Conservation (phyloP, 2,797 vertebrate genomes). For the Periparus ater region DNA sequence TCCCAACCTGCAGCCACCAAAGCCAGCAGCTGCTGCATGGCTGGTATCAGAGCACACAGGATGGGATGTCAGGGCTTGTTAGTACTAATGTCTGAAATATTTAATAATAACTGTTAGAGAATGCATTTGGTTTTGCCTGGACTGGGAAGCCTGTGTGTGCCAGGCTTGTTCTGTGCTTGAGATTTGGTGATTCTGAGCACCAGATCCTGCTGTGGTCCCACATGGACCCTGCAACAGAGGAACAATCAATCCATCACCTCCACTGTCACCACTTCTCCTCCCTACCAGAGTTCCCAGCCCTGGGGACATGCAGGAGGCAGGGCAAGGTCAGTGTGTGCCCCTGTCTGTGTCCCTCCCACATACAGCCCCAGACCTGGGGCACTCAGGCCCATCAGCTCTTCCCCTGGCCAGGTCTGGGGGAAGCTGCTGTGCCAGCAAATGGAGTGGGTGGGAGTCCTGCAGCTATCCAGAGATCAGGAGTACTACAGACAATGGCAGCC, state of each 20-base stretch:
- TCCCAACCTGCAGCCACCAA: background rate
- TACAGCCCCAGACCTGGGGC: background rate
- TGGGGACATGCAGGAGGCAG: accelerated
- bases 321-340: background rate
- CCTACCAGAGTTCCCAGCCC: accelerated
- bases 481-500: background rate
- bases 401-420: background rate
- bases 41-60: background rate
- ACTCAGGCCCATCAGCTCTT: accelerated
- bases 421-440: background rate
- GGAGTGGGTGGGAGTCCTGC: background rate
- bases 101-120: background rate
- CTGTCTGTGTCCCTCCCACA: accelerated
- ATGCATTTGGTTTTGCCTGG: background rate
- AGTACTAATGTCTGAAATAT: background rate
- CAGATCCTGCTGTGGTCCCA: background rate
- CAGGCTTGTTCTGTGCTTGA: background rate
- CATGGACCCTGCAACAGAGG: background rate
- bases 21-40: background rate
- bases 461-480: background rate
- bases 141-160: background rate
- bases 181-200: background rate
- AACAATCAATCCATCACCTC: background rate
- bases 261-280: background rate
- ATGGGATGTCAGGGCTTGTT: background rate